phyloP scores from a whole-genome alignment of 2,797 vertebrate genomes.

The Poeciliopsis paucimaculata region DNA sequence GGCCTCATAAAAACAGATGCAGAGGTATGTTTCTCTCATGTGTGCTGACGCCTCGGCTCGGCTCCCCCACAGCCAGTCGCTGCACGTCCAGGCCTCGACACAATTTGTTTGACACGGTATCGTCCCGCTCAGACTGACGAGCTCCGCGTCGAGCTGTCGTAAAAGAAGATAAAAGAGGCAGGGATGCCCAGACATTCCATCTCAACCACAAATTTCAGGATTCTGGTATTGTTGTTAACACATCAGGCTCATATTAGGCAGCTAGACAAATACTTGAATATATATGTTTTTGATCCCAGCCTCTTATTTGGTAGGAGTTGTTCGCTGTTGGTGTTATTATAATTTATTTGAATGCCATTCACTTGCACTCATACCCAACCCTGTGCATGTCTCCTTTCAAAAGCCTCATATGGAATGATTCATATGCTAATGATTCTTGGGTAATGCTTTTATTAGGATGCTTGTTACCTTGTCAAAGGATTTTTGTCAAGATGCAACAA shows the following conservation, averaged over 20 bases:
- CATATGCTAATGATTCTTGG: slow-evolving; percentile 71
- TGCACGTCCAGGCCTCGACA: slow-evolving; percentile 72
- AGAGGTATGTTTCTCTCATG: slow-evolving; percentile 79
- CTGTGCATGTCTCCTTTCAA: slow-evolving; percentile 40
- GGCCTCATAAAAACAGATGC: slow-evolving; percentile 79
- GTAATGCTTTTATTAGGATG: slow-evolving; percentile 74
- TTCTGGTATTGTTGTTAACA: slow-evolving; percentile 40
- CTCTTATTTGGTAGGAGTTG: slow-evolving; percentile 23
- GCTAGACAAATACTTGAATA: slow-evolving; percentile 60
- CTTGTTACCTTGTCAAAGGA: slow-evolving; percentile 74
- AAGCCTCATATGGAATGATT: slow-evolving; percentile 60
- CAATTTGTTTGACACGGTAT: slow-evolving; percentile 69
- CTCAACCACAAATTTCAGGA: slow-evolving; percentile 53
- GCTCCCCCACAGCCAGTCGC: slow-evolving; percentile 66
- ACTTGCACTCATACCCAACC: slow-evolving; percentile 39
- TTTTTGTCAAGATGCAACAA: slow-evolving; percentile 77
- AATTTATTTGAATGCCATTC: slow-evolving; percentile 47
- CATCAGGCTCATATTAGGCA: slow-evolving; percentile 36
- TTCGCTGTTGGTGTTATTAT: slow-evolving; percentile 59
- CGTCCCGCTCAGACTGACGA: slow-evolving; percentile 43
- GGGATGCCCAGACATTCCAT: slow-evolving; percentile 49
- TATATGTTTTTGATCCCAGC: slow-evolving; percentile 46
- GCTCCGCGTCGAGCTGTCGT: slow-evolving; percentile 22
- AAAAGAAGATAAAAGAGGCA: slow-evolving; percentile 49
- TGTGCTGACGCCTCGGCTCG: slow-evolving; percentile 65